Evolutionary conservation across 35 echinoderm and acorn worm species (phyloP), one percentile per base, ranked within the genome.

Genomic region (Ophioderma brevispina): DNA sequence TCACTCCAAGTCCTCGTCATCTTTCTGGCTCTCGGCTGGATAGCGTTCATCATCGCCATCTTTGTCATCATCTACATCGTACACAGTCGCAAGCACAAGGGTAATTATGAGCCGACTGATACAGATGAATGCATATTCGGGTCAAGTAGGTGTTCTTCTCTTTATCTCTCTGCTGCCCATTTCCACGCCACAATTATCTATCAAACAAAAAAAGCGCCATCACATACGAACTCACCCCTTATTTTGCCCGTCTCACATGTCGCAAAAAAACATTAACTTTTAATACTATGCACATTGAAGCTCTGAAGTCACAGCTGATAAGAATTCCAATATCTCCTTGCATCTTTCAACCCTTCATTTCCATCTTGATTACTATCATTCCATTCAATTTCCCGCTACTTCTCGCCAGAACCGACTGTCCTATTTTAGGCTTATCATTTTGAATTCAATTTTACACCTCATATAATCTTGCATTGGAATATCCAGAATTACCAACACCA

Each of bases 61-160:
- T 56, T 80, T 15, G 70, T 93, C 75, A 88, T 93, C 28, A 34
- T 93, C 86, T 82, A 89, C 86, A 43, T 93, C 59, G 31, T 89
- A n/a, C 34, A 82, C 31, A 82, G 49, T 39, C 88, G 82, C 49
- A 93, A 75, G 80, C 19, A 85, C 35, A 93, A 93, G 86, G 92
- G 92, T 93, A 93, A 93, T 81, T 93, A 93, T 93, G 78, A 81
- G 85, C 40, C 78, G 55, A 89, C 92, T 55, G 86, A 87, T 41
- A 89, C 86, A 76, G 86, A 93, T 39, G 92, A 93, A 46, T 81
- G 75, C 78, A 80, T 87, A 77, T 32, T 92, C 55, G 91, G 84
- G 76, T 82, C 84, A 92, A 92, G 91, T 92, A 85, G 91, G 91
- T 92, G 85, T 92, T 92, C 83, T 59, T 64, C 52, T 63, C 33